Conservation (phyloP, 2,888 invertebrate genomes). For the Lamellibrachia columna region DNA sequence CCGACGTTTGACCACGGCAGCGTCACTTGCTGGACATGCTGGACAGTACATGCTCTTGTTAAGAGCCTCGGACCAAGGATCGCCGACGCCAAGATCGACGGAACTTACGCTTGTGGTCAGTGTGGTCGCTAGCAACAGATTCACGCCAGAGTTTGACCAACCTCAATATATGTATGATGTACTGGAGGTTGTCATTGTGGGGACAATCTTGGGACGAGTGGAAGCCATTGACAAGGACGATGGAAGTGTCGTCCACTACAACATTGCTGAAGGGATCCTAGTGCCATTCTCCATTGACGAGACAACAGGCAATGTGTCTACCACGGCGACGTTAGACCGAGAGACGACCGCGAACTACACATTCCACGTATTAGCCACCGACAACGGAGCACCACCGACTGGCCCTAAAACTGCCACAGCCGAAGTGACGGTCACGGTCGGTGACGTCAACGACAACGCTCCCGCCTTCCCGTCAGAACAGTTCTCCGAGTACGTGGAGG, state of each 20-base stretch:
- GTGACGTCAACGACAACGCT: slow-evolving; percentile 32
- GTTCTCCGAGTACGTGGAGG: slow-evolving; percentile 19
- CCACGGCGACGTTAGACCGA: slow-evolving; percentile 8
- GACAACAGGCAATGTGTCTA: slow-evolving; percentile 22
- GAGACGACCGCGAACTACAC: slow-evolving; percentile 19
- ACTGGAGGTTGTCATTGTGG: slow-evolving; percentile 20
- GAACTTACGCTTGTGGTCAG: slow-evolving; percentile 21
- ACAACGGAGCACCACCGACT: slow-evolving; percentile 30
- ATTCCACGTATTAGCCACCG: slow-evolving; percentile 24
- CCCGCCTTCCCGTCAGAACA: slow-evolving; percentile 23
- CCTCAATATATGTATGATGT: slow-evolving; percentile 21
- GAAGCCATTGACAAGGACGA: slow-evolving; percentile 22
- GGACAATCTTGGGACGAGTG: slow-evolving; percentile 16
- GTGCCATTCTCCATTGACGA: slow-evolving; percentile 28
- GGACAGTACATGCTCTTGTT: slow-evolving; percentile 24
- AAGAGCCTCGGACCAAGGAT: slow-evolving; percentile 27
- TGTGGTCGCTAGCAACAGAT: slow-evolving; percentile 22
- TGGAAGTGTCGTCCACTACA: slow-evolving; percentile 21
- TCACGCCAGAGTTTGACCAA: slow-evolving; percentile 25
- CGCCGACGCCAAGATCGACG: slow-evolving; percentile 18
- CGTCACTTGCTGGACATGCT: neutral
- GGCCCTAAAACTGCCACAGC: slow-evolving; percentile 26
- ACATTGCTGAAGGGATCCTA: neutral
- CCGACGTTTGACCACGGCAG: slow-evolving; percentile 19
- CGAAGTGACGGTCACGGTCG: slow-evolving; percentile 21